phyloP scores from a whole-genome alignment of 1,140 invertebrate genomes.

The Drosophila watanabei region DNA sequence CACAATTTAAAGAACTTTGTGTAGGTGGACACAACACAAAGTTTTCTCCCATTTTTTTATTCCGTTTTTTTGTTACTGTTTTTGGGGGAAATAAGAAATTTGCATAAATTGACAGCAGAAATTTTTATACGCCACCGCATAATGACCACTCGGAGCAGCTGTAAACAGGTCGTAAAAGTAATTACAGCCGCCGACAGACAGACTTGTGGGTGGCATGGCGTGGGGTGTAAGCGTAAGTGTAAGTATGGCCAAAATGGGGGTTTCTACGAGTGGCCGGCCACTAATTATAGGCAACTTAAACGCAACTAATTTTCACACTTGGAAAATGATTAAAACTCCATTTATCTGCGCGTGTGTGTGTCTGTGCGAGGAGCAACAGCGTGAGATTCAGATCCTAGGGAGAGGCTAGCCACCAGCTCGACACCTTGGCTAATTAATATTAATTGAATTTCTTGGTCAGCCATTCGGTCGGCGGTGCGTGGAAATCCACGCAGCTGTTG shows the following conservation, averaged over 20 bases:
- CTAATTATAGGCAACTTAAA: slow-evolving; percentile 83
- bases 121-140: slow-evolving; percentile 66
- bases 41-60: slow-evolving; percentile 30
- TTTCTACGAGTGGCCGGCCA: slow-evolving; percentile 34
- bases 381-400: slow-evolving; percentile 49
- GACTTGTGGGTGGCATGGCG: not conserved
- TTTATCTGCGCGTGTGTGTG: slow-evolving; percentile 49
- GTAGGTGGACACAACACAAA: slow-evolving; percentile 73
- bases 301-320: slow-evolving; percentile 84
- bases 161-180: slow-evolving; percentile 85
- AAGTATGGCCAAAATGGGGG: slow-evolving; percentile 17
- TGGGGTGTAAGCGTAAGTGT: not conserved
- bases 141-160: slow-evolving; percentile 82
- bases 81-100: slow-evolving; percentile 70
- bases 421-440: slow-evolving; percentile 84
- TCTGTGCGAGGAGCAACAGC: slow-evolving; percentile 57
- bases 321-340: slow-evolving; percentile 85
- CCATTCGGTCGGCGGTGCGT: slow-evolving; percentile 42
- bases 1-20: slow-evolving; percentile 53
- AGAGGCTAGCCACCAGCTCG: slow-evolving; percentile 60
- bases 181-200: slow-evolving; percentile 60
- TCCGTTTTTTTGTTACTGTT: slow-evolving; percentile 1
- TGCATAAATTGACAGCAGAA: slow-evolving; percentile 83
- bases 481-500: slow-evolving; percentile 72
- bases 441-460: slow-evolving; percentile 77